Conservation (phyloP, 2,888 invertebrate genomes). For the Campaea margaritaria region DNA sequence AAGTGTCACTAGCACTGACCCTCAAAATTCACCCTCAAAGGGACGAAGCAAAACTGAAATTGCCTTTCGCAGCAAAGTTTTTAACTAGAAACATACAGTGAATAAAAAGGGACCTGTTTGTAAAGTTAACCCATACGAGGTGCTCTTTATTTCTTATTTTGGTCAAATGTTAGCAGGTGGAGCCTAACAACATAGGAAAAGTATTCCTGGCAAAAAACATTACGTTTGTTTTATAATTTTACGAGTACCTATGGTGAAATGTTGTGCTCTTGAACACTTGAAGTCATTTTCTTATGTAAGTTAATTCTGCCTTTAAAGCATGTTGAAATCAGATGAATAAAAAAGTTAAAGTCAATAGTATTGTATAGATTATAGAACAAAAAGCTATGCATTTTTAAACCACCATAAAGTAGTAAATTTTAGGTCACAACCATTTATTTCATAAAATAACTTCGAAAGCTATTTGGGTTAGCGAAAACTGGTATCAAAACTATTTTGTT, state of each 20-base stretch:
- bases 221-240: not conserved
- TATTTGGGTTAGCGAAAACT: slow-evolving; percentile 43
- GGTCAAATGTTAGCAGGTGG: slow-evolving; percentile 39
- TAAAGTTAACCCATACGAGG: slow-evolving; percentile 40
- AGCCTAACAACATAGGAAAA: not conserved
- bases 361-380: too few species aligned
- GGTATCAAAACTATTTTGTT: slow-evolving; percentile 73
- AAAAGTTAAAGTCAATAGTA: too few species aligned
- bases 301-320: too few species aligned
- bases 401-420: too few species aligned
- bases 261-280: too few species aligned
- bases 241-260: not conserved
- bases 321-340: too few species aligned
- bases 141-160: slow-evolving; percentile 28
- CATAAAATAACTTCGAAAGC: not conserved
- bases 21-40: slow-evolving; percentile 61
- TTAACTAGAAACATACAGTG: slow-evolving; percentile 33
- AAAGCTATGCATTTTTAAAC: too few species aligned
- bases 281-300: too few species aligned
- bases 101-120: slow-evolving; percentile 31
- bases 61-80: slow-evolving; percentile 52
- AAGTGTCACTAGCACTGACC: slow-evolving; percentile 55
- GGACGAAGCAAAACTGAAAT: slow-evolving; percentile 52
- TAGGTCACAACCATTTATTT: not conserved
- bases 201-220: not conserved